A percentile compares a stretch with the other conserved stretches of the same genome.
Evolutionary conservation across 1,140 invertebrate species (phyloP).

Genomic region (Drosophila ficusphila): DNA sequence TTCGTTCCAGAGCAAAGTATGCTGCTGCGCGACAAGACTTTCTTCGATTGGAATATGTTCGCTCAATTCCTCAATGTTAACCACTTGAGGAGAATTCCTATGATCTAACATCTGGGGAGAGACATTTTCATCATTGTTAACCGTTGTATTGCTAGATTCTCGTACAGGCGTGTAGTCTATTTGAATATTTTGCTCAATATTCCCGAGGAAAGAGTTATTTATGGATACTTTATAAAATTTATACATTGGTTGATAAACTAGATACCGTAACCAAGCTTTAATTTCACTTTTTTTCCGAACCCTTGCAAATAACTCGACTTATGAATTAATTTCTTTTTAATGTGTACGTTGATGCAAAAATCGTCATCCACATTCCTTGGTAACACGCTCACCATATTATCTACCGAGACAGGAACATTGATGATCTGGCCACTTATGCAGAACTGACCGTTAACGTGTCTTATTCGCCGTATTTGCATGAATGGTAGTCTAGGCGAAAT

Average conservation of each 20-base stretch:
- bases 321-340: background rate
- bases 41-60: background rate
- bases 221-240: conserved; percentile 1
- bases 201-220: background rate
- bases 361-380: conserved; percentile 1
- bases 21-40: background rate
- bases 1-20: background rate
- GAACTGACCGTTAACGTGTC: background rate
- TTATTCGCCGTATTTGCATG: background rate
- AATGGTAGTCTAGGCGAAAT: background rate
- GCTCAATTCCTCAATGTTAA: background rate
- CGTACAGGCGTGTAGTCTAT: background rate
- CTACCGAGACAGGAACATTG: background rate
- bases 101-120: background rate
- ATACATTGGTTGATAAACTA: background rate
- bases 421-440: background rate
- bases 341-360: conserved; percentile 2
- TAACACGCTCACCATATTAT: background rate
- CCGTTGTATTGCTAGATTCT: background rate
- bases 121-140: background rate
- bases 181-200: background rate
- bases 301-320: background rate
- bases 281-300: background rate
- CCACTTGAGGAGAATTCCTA: background rate
- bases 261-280: background rate